Evolutionary conservation across 2,888 invertebrate genomes (phyloP), one percentile per base, ranked within the genome.

Genomic region (Panopea generosa): DNA sequence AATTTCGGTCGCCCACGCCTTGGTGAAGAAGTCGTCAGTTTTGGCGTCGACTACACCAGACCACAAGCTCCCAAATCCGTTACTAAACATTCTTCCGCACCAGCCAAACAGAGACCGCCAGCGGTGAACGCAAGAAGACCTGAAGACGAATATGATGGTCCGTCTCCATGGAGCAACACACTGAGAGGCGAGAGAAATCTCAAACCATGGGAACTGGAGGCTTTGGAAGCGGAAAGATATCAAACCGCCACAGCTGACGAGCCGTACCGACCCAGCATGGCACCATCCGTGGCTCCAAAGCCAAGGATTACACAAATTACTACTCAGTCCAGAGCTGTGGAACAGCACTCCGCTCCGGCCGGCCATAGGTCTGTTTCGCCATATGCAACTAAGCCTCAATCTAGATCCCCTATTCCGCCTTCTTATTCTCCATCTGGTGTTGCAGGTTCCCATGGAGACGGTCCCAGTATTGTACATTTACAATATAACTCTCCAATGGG

Each of bases 401-500:
- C n/a, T n/a, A n/a, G n/a, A n/a, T n/a, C 71, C 45, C 65, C 82
- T 24, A 47, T 56, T 59, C 75, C 68, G 33, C 73, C 66, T 38
- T 80, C 82, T 67, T 60, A 77, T 60, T 81, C 79, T 69, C 75
- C 70, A 62, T 62, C 77, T 74, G 71, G 71, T 69, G 60, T 77
- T 70, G 73, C 72, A 56, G 59, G 61, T 29, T 66, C 57, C 20
- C 79, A 74, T 18, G 52, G 33, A n/a, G 79, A 74, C 18, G 82
- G 79, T 22, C 83, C 92, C 20, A 84, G 85, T 45, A 86, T 90
- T 65, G 89, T 89, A 27, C 92, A 92, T 79, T 84, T 91, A 66
- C 92, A 92, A 87, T 92, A 92, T 85, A 92, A 92, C 86, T 89
- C 91, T 29, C 92, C 92, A 14, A 86, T 92, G 73, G 89, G 88